Evolutionary conservation across 2,888 invertebrate species (phyloP).

Genomic region (Pogonocherus hispidulus): DNA sequence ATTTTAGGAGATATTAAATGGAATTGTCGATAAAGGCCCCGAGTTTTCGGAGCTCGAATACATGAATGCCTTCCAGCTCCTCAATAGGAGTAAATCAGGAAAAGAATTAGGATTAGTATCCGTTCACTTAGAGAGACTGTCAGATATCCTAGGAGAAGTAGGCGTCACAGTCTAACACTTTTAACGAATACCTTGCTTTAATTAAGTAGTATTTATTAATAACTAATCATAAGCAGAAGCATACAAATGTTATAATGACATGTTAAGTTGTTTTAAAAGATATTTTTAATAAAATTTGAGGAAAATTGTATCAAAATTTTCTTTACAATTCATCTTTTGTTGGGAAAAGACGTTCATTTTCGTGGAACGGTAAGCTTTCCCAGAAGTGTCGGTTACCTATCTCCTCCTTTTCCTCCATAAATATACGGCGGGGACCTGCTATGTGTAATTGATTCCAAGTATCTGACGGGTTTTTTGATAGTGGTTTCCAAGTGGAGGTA

Average conservation of each 20-base stretch:
- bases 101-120: slow-evolving; percentile 74
- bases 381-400: slow-evolving; percentile 75
- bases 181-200: slow-evolving; percentile 33
- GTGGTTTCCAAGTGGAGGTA: slow-evolving; percentile 42
- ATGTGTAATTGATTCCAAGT: slow-evolving; percentile 45
- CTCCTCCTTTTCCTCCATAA: slow-evolving; percentile 66
- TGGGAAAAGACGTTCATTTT: slow-evolving; percentile 71
- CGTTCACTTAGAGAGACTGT: slow-evolving; percentile 82
- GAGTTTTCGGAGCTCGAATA: slow-evolving; percentile 92
- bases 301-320: background rate
- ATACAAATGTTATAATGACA: slow-evolving; percentile 33
- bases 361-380: slow-evolving; percentile 73
- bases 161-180: slow-evolving; percentile 80
- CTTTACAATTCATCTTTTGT: slow-evolving; percentile 36
- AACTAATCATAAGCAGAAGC: slow-evolving; percentile 15
- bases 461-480: slow-evolving; percentile 43
- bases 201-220: slow-evolving; percentile 41
- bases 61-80: slow-evolving; percentile 86
- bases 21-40: slow-evolving; percentile 88
- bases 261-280: slow-evolving; percentile 41
- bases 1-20: slow-evolving; percentile 84
- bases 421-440: slow-evolving; percentile 34
- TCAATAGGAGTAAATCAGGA: slow-evolving; percentile 74
- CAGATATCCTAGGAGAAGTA: slow-evolving; percentile 87
- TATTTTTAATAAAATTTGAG: slow-evolving; percentile 38